Conservation (phyloP, 2,888 invertebrate species). For the Metellina segmentata region DNA sequence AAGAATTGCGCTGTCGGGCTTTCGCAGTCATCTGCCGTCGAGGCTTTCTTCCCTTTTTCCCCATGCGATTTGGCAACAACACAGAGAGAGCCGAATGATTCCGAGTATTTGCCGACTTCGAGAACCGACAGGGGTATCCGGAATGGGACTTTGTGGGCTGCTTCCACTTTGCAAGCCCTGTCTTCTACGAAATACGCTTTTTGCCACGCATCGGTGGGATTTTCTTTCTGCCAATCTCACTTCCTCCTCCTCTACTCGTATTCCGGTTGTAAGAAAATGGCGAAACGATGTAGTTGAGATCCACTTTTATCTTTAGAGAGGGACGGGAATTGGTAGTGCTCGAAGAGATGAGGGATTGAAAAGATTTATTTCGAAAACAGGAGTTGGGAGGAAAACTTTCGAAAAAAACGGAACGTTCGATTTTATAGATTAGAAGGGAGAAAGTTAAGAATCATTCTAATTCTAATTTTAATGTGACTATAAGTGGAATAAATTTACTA, state of each 20-base stretch:
- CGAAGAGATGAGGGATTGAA: background rate
- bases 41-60: background rate
- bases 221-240: no score
- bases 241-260: background rate
- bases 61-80: constrained; percentile 37
- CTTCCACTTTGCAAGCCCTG: no score
- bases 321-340: background rate
- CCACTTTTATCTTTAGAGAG: constrained; percentile 21
- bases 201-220: background rate
- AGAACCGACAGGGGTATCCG: background rate
- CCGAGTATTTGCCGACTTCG: constrained; percentile 40
- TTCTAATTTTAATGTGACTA: no score
- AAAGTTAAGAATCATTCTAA: no score
- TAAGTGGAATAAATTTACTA: no score
- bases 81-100: constrained; percentile 31
- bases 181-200: background rate
- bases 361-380: background rate
- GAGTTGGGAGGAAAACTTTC: background rate
- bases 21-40: no score
- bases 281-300: constrained; percentile 39
- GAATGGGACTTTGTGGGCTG: no score
- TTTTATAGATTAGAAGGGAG: no score
- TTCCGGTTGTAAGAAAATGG: constrained; percentile 35
- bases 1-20: no score
- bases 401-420: background rate